phyloP scores from a whole-genome alignment of 2,888 invertebrate genomes.

The Amitus sp. region DNA sequence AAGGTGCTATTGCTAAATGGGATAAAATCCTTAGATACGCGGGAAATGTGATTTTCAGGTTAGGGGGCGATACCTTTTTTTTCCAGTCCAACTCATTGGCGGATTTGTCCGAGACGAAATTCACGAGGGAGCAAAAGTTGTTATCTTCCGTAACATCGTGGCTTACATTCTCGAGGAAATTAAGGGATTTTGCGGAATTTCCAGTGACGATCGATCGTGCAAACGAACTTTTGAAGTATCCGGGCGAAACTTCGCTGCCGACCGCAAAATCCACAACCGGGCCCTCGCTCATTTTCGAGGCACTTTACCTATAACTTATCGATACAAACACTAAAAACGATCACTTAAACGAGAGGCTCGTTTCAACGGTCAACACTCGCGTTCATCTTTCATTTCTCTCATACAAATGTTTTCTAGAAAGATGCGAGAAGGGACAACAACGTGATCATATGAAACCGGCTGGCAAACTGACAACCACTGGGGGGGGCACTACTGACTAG shows the following conservation, averaged over 20 bases:
- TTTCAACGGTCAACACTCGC: too few species aligned
- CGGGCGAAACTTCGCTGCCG: constrained; percentile 60
- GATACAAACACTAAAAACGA: too few species aligned
- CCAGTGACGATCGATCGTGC: constrained; percentile 68
- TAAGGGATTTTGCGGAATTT: constrained; percentile 62
- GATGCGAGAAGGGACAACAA: not conserved
- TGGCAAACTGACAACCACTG: too few species aligned
- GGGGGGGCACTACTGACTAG: too few species aligned
- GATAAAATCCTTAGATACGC: too few species aligned
- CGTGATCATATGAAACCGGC: too few species aligned
- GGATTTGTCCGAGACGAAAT: constrained; percentile 33
- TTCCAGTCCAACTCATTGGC: constrained; percentile 1
- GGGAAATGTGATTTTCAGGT: constrained; percentile 19
- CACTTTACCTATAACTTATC: too few species aligned
- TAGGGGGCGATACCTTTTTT: constrained; percentile 14
- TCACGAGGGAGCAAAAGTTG: constrained; percentile 51
- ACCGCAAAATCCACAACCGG: constrained; percentile 52
- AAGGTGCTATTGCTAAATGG: too few species aligned
- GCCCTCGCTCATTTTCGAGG: too few species aligned
- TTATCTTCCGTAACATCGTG: constrained; percentile 31
- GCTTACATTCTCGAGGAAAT: constrained; percentile 49
- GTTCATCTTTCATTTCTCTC: not conserved
- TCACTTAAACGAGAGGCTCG: too few species aligned
- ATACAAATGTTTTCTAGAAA: not conserved
- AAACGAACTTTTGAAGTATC: constrained; percentile 69